Evolutionary conservation across 2,888 invertebrate genomes (phyloP), one percentile per base, ranked within the genome.

Genomic region (Acanthoscelides obtectus): DNA sequence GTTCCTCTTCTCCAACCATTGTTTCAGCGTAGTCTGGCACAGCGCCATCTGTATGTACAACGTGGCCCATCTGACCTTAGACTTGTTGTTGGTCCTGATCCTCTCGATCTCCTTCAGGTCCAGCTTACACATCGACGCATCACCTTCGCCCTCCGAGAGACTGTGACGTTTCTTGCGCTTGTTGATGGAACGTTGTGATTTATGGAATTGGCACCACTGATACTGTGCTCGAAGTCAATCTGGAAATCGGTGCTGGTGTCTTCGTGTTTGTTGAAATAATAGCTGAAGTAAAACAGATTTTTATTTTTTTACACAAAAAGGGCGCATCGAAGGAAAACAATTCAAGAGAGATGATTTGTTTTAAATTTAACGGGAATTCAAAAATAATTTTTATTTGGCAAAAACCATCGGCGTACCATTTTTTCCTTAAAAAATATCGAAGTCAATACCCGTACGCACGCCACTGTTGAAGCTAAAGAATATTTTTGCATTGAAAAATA

Each of bases 41-140:
- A 92, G 88, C 64, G 93, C 90, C 95, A 95, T 95, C 85, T 95
- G 95, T 72, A 95, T 94, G 81, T 91, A 94, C 27, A 95, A 83
- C 0, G 91, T 92, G 0, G 92, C 91, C 88, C 90, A 91, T 80
- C 90, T 89, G 63, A 89, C 82, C 69, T 73, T 75, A 12, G 72
- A 22, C 22, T 67, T 75, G 63, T 71, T 73, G 5, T 71, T 21
- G 3, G 72, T 67, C 70, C 64, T 71, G 1, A 81, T 79, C 71
- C 75, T 77, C 71, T 79, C 73, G 19, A 83, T 79, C 70, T 84
- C 83, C 66, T 80, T 79, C n/a, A 79, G 69, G 71, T 80, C 82
- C 12, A 83, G 70, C 66, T 80, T 83, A 65, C 81, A 82, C 67
- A 84, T 77, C 3, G 81, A 81, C 69, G 81, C 71, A 20, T 71